Conservation (phyloP, 2,113 vertebrate species). For the Xenopus tropicalis region DNA sequence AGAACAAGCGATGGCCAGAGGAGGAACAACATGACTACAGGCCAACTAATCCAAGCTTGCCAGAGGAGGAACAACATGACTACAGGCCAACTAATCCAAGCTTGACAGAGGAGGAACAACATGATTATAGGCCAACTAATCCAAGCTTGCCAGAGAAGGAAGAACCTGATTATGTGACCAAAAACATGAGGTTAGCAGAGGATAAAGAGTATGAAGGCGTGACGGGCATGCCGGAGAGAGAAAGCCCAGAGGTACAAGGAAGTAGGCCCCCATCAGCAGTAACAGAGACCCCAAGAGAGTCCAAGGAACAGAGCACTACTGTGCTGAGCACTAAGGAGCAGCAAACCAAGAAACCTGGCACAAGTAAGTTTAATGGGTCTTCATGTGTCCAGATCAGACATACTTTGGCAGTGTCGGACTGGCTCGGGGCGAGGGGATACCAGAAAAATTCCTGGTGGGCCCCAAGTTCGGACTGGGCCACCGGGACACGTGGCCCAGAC, state of each 20-base stretch:
- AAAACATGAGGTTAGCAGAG: no score
- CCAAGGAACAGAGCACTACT: not conserved
- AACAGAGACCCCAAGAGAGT: not conserved
- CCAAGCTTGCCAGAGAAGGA: no score
- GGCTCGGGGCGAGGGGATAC: no score
- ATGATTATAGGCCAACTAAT: no score
- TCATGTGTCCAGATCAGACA: not conserved
- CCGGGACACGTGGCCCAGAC: no score
- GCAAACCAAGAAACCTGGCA: slow-evolving; percentile 37
- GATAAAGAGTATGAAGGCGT: not conserved
- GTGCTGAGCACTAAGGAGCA: not conserved
- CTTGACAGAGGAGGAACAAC: not conserved
- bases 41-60: no score
- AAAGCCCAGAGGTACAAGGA: not conserved
- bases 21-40: not conserved
- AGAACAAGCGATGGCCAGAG: not conserved
- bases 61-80: not conserved
- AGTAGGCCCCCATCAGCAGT: not conserved
- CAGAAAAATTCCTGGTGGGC: no score
- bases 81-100: no score
- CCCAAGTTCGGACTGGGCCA: no score
- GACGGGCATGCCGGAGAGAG: not conserved
- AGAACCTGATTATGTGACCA: not conserved
- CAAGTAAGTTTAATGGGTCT: slow-evolving; percentile 52
- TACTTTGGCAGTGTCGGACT: no score